A percentile compares a stretch with the other conserved stretches of the same genome.
These are phyloP conservation scores for Noctua comes DNA, from an alignment of 2,888 invertebrate species.

Conservation along the genomic window DNA sequence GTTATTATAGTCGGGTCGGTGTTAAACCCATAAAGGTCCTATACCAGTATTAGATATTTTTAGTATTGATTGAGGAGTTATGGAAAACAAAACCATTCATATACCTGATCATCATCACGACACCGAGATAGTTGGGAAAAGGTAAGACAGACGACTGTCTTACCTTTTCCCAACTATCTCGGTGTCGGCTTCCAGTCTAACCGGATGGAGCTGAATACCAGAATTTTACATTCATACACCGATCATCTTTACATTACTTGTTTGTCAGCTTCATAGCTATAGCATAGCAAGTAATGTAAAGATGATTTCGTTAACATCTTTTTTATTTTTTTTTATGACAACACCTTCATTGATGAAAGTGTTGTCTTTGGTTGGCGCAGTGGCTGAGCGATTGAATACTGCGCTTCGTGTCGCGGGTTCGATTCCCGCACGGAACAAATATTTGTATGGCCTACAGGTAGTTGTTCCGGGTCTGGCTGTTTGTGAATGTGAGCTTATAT, in stretches of 20 bases:
- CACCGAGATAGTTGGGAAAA: too few species aligned
- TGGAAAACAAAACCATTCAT: not conserved
- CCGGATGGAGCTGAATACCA: not conserved
- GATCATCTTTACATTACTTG: not conserved
- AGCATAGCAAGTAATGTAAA: too few species aligned
- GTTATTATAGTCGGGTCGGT: not conserved
- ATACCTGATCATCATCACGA: not conserved
- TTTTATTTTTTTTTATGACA: too few species aligned
- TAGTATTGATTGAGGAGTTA: not conserved
- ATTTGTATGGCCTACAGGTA: too few species aligned
- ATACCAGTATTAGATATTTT: not conserved
- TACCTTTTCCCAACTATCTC: not conserved
- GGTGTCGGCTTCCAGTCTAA: not conserved
- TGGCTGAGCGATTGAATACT: too few species aligned
- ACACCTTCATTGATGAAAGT: not conserved
- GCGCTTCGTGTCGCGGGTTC: too few species aligned
- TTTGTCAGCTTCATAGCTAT: not conserved
- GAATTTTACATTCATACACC: not conserved
- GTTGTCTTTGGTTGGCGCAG: too few species aligned
- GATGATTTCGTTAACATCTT: too few species aligned
- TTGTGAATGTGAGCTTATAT: too few species aligned
- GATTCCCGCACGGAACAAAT: too few species aligned
- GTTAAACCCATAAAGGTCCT: not conserved
- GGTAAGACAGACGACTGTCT: not conserved
- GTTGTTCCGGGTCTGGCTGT: too few species aligned